Percentiles rank a stretch among this genome's conserved stretches.
These are phyloP conservation scores for Heterotilapia buettikoferi DNA, from an alignment of 2,113 vertebrate species.

Conservation along the genomic window DNA sequence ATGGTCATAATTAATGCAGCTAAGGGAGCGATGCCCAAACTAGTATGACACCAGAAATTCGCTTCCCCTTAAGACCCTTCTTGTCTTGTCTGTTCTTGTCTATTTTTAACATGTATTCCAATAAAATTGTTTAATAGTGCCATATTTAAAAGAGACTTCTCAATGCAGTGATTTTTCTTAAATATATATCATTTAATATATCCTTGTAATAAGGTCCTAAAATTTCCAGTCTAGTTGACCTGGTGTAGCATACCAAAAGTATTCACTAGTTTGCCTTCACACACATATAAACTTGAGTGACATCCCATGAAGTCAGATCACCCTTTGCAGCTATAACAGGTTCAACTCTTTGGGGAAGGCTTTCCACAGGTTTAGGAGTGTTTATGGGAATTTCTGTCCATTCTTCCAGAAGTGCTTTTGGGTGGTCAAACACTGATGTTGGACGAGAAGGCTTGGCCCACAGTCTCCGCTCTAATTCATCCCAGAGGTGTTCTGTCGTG, in stretches of 20 bases:
- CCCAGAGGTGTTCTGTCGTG: background rate
- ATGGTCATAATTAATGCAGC: background rate
- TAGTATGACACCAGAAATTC: background rate
- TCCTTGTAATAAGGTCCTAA: background rate
- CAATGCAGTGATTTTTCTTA: background rate
- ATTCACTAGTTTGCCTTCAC: background rate
- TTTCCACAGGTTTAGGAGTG: background rate
- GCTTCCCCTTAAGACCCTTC: background rate
- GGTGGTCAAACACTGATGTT: background rate
- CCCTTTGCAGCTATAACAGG: background rate
- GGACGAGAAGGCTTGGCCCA: background rate
- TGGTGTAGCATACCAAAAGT: background rate
- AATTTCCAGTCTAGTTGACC: background rate
- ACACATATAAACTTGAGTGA: background rate
- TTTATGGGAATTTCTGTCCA: background rate
- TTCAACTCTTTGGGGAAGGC: background rate
- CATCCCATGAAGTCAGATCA: background rate
- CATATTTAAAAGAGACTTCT: background rate
- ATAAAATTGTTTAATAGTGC: background rate
- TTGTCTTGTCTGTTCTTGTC: background rate
- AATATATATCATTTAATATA: background rate
- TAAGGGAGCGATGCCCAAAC: background rate
- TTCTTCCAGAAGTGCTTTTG: background rate
- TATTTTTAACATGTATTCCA: background rate
- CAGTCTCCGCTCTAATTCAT: background rate